Percentiles rank a stretch among this genome's conserved stretches.
Evolutionary conservation across 23 tunicate genomes (phyloP).

Genomic region (Styela clava): DNA sequence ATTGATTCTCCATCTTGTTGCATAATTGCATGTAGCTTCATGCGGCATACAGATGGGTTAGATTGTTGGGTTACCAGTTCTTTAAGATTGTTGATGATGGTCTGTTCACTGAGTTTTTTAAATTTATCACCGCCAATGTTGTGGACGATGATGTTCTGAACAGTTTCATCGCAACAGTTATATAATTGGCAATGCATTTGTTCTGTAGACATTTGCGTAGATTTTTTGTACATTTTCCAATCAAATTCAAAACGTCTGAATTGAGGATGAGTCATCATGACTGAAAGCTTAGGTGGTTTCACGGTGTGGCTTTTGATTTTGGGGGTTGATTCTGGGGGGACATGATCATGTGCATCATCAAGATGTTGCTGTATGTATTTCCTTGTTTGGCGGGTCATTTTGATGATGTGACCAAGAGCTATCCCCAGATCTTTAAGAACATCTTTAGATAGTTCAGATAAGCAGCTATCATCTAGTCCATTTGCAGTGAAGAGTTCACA

Average conservation of each 20-base stretch:
- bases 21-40: background rate
- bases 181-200: background rate
- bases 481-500: background rate
- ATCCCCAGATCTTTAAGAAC: background rate
- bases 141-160: background rate
- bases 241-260: background rate
- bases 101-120: background rate
- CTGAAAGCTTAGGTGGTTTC: background rate
- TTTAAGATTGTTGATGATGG: background rate
- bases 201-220: background rate
- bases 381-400: background rate
- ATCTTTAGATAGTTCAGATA: background rate
- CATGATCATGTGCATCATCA: background rate
- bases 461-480: background rate
- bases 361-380: background rate
- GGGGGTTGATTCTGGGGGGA: background rate
- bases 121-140: background rate
- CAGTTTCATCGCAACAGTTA: background rate
- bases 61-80: background rate
- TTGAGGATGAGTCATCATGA: background rate
- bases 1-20: background rate
- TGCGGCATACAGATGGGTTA: background rate
- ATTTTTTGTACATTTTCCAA: background rate
- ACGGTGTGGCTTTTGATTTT: background rate
- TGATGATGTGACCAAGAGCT: background rate